Percentiles rank a stretch among this genome's conserved stretches.
Conservation (phyloP, 2,888 invertebrate species). For the Nemurella pictetii region DNA sequence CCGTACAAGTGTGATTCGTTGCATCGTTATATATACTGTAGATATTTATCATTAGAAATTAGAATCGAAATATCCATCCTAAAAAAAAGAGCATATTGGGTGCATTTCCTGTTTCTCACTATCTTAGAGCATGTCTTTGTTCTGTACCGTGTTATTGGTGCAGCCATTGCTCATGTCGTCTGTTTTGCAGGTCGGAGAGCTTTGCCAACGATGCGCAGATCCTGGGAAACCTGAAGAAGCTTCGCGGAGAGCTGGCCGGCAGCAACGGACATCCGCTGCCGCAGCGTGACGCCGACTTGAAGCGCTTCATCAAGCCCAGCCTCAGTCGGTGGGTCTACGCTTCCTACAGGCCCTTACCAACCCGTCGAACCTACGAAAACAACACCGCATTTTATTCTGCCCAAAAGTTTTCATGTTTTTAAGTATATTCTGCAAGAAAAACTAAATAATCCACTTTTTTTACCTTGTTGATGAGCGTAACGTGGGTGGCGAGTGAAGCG, state of each 20-base stretch:
- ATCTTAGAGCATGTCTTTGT: not conserved
- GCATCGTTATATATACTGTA: no score
- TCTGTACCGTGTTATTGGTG: not conserved
- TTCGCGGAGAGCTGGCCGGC: slow-evolving; percentile 41
- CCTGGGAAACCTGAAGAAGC: slow-evolving; percentile 61
- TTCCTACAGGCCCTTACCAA: not conserved
- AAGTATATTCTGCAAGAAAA: no score
- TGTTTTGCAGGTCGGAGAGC: slow-evolving; percentile 62
- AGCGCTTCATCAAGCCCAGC: slow-evolving; percentile 22
- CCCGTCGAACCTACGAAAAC: no score
- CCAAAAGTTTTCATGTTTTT: no score
- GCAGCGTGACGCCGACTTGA: not conserved
- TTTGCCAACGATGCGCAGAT: slow-evolving; percentile 81
- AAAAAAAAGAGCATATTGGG: no score
- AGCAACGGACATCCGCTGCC: slow-evolving; percentile 26
- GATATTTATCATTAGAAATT: no score
- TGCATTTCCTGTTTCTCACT: not conserved
- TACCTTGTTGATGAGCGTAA: no score
- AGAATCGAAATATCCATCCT: no score
- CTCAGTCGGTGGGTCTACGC: slow-evolving; percentile 31
- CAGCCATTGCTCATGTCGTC: slow-evolving; percentile 2
- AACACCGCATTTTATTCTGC: no score
- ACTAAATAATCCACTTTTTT: no score
- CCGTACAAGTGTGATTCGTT: no score
- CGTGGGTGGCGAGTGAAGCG: no score